phyloP scores from a whole-genome alignment of 2,888 invertebrate genomes.

The Hyposoter dolosus region DNA sequence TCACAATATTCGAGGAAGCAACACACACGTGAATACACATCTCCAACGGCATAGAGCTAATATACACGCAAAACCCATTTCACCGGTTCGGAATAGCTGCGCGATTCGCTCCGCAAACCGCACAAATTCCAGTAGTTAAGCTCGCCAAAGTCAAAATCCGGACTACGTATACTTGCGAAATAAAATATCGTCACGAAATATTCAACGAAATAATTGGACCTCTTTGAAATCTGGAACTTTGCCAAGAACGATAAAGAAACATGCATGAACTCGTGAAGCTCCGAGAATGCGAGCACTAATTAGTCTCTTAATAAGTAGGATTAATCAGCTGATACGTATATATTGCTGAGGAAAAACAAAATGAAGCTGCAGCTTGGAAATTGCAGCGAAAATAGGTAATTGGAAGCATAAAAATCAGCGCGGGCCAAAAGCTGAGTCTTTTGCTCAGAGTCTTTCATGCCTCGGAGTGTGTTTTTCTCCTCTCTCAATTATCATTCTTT shows the following conservation, averaged over 20 bases:
- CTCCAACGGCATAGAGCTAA: not conserved
- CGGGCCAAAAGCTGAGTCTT: slow-evolving; percentile 24
- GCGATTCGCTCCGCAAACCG: slow-evolving; percentile 19
- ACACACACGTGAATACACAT: not conserved
- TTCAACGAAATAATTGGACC: not conserved
- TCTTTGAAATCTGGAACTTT: slow-evolving; percentile 2
- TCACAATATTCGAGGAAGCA: slow-evolving; percentile 18
- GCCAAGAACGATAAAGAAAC: slow-evolving; percentile 9
- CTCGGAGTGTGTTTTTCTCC: slow-evolving; percentile 11
- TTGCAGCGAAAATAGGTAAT: slow-evolving; percentile 58
- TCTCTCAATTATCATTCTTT: slow-evolving; percentile 36
- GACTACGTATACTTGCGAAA: not conserved
- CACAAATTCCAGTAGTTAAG: slow-evolving; percentile 24
- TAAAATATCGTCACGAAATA: not conserved
- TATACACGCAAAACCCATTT: slow-evolving; percentile 18
- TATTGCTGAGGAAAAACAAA: slow-evolving; percentile 20
- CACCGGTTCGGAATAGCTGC: not conserved
- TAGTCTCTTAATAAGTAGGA: slow-evolving; percentile 46
- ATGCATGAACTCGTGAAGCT: not conserved
- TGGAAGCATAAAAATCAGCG: slow-evolving; percentile 47
- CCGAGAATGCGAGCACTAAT: slow-evolving; percentile 32
- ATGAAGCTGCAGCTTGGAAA: slow-evolving; percentile 21
- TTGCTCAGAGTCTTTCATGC: slow-evolving; percentile 26
- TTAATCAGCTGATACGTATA: slow-evolving; percentile 41
- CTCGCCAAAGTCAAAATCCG: not conserved